A percentile compares a stretch with the other conserved stretches of the same genome.
phyloP scores from a whole-genome alignment of 2,888 invertebrate species.

The Eupithecia subfuscata region DNA sequence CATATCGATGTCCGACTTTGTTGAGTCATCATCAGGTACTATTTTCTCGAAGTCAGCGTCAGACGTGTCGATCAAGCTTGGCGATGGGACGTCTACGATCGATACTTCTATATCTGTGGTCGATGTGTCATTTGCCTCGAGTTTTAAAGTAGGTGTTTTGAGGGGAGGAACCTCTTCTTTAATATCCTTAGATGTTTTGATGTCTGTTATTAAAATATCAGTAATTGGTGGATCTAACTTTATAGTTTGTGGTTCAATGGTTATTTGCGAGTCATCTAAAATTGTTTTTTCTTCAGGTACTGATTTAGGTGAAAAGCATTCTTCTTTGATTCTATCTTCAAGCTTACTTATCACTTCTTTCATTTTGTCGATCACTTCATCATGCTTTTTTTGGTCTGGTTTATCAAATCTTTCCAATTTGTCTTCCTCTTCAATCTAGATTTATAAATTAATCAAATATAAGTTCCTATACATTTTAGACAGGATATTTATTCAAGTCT shows the following conservation, averaged over 20 bases:
- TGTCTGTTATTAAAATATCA: neutral
- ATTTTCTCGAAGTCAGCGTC: conserved; percentile 25
- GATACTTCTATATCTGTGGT: conserved; percentile 19
- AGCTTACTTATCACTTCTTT: conserved; percentile 75
- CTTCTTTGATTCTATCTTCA: conserved; percentile 64
- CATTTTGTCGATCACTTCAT: conserved; percentile 71
- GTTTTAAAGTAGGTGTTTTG: neutral
- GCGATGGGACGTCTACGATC: conserved; percentile 35
- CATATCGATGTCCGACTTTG: conserved; percentile 36
- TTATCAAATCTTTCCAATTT: conserved; percentile 70
- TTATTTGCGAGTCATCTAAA: neutral
- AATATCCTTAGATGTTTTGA: neutral
- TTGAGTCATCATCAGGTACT: conserved; percentile 27
- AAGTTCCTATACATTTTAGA: conserved; percentile 7
- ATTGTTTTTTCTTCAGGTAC: neutral
- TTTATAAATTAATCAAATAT: conserved; percentile 34
- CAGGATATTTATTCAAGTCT: neutral
- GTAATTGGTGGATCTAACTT: neutral
- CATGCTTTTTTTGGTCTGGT: conserved; percentile 62
- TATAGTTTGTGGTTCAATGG: neutral
- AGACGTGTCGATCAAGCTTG: conserved; percentile 25
- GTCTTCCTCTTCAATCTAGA: conserved; percentile 68
- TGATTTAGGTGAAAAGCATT: conserved; percentile 33
- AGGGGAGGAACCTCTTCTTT: neutral
- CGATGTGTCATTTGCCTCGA: conserved; percentile 18